Evolutionary conservation across 35 echinoderm and acorn worm genomes (phyloP).

Genomic region (Strongylocentrotus purpuratus): DNA sequence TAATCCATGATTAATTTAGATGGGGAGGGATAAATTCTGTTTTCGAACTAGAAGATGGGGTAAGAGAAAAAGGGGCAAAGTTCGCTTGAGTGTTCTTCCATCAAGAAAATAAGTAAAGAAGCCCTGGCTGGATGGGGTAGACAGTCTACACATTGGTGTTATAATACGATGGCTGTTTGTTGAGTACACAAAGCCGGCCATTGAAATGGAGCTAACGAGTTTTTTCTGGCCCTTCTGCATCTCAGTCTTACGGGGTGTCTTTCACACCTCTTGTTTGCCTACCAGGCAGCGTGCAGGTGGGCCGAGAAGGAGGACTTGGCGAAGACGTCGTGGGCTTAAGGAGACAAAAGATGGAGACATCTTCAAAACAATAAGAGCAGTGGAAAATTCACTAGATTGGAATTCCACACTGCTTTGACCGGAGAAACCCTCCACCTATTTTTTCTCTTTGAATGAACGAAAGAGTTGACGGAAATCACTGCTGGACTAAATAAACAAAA

Average conservation of each 20-base stretch:
- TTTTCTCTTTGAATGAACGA: background rate
- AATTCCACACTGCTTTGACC: background rate
- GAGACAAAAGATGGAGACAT: background rate
- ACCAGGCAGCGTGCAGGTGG: background rate
- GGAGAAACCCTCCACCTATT: background rate
- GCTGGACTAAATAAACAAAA: background rate
- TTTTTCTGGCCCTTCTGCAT: background rate
- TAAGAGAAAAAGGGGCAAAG: background rate
- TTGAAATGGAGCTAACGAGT: constrained; percentile 1
- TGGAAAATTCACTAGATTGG: background rate
- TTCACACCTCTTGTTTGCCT: background rate
- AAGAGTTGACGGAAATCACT: background rate
- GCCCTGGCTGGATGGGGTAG: background rate
- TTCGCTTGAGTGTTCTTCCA: constrained; percentile 4
- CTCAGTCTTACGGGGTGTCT: background rate
- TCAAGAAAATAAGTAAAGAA: background rate
- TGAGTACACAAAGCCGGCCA: background rate
- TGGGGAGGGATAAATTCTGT: background rate
- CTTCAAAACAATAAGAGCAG: background rate
- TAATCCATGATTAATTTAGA: constrained; percentile 3
- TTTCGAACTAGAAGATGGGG: background rate
- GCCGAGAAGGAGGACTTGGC: background rate
- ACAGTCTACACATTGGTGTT: constrained; percentile 2
- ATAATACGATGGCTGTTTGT: background rate
- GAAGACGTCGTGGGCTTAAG: background rate